Conservation (phyloP, 2,113 vertebrate species). For the Clinocottus analis region DNA sequence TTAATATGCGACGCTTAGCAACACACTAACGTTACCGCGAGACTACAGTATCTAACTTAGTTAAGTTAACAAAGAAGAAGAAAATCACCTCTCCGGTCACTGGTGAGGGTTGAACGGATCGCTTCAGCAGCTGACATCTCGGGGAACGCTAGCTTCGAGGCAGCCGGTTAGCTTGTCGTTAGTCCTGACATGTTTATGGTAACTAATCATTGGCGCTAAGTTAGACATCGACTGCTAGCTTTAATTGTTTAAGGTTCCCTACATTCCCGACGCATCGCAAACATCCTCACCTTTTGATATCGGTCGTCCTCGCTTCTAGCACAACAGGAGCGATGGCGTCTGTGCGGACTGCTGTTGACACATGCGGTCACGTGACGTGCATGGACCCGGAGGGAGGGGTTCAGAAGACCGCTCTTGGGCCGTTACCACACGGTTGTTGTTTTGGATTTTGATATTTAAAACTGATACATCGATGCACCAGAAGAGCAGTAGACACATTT, state of each 20-base stretch:
- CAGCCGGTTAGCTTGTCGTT: constrained; percentile 25
- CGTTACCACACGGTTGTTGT: neutral
- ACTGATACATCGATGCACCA: neutral
- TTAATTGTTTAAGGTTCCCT: too few species aligned
- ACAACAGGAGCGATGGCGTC: constrained; percentile 68
- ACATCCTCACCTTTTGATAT: constrained; percentile 73
- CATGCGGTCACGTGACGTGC: constrained; percentile 67
- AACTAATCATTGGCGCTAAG: neutral
- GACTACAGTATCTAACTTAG: neutral
- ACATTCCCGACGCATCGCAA: accelerated
- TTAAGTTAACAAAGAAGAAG: neutral
- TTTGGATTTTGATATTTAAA: neutral
- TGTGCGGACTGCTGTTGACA: constrained; percentile 54
- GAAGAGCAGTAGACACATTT: neutral
- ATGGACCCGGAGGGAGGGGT: constrained; percentile 44
- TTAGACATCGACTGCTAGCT: neutral
- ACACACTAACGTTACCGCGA: too few species aligned
- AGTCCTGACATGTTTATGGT: neutral
- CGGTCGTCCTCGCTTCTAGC: constrained; percentile 37
- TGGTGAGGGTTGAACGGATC: too few species aligned
- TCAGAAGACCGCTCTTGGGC: neutral
- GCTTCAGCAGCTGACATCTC: neutral
- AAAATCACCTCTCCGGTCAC: neutral
- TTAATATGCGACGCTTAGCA: neutral
- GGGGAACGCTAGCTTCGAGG: neutral